Base-by-base conservation (phyloP, 2,113 vertebrate genomes). In the Coturnix japonica region DNA sequence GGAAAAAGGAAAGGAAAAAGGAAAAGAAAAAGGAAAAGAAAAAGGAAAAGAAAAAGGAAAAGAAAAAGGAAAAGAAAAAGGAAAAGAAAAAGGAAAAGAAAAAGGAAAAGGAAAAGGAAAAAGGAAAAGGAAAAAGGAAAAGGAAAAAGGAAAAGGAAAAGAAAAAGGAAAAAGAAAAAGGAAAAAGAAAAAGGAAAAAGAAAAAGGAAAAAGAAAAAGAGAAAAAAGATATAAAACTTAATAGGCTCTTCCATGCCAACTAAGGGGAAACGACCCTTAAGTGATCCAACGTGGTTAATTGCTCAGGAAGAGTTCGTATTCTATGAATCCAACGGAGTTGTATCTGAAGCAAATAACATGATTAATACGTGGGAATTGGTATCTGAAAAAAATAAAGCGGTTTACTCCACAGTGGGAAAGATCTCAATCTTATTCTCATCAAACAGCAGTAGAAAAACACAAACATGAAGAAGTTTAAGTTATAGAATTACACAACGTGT, bases 311-410 rank as follows among this genome's bases (percentile, higher is more conserved):
- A 85, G n/a, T 51, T 88, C n/a, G 39, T 2, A 0, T 80, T 92
- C 26, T 77, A 71, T 47, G 8, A 90, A 80, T 46, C 26, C 33
- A 92, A 15, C 17, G 20, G 14, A 80, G 77, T 65, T 69, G 14
- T 54, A 94, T 73, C 11, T 51, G 51, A 85, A 74, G 19, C 20
- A 66, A 79, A 73, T 49, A 47, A 13, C 5, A 54, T 33, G 28
- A 47, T 20, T 61, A 31, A 5, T n/a, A 82, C 2, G 2, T n/a
- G 76, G 6, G 4, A 74, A 82, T 63, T 56, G 35, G 9, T 8
- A 63, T 37, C 20, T 51, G 13, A 18, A 41, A 70, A 47, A 56
- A 57, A 51, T 72, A n/a, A 0, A 0, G 13, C 5, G 4, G 7
- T 37, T 75, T 3, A 0, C 7, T 76, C 44, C 57, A 63, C 44